Evolutionary conservation across 2,888 invertebrate genomes (phyloP), one percentile per base, ranked within the genome.

Genomic region (Acronicta leporina): DNA sequence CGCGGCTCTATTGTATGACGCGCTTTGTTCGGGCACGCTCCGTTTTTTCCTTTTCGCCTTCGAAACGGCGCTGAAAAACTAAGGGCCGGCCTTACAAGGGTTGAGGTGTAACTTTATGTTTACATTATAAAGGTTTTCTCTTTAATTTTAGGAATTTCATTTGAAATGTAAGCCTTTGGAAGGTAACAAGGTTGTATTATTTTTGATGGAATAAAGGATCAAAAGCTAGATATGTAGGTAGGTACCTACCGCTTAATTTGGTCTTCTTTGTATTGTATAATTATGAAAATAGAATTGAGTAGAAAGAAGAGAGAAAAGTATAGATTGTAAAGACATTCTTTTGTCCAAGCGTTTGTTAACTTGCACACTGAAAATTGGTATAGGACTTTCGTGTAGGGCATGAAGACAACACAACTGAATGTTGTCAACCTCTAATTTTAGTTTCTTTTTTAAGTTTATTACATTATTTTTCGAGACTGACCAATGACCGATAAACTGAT

Each of bases 21-120:
- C 82, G 88, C 91, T 90, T 94, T 94, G 93, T 94, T 89, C 87
- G 77, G 88, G 88, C 92, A 94, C 92, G 93, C 90, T 88, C 89
- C 89, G 89, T 84, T 93, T 92, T 91, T 74, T 89, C 88, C 87
- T 89, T 90, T 91, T 88, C 88, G 86, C 87, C 88, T 88, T 87
- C 85, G 83, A 85, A 87, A 85, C 88, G 84, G 81, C 82, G 79
- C 88, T 88, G 85, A 86, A 76, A 72, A 76, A 73, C 74, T 72
- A 75, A 76, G 70, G 64, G 57, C 59, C 62, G 41, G 13, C 30
- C 58, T 38, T 65, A 75, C 65, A 77, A 71, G 71, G 76, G 76
- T 72, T 72, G 74, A 75, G 62, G 72, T 75, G 74, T 66, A 75
- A 57, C 60, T 46, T 40, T 46, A 68, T 75, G 75, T 75, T 74